Evolutionary conservation across 2,797 vertebrate genomes (phyloP).

Genomic region (Etheostoma nigrum): DNA sequence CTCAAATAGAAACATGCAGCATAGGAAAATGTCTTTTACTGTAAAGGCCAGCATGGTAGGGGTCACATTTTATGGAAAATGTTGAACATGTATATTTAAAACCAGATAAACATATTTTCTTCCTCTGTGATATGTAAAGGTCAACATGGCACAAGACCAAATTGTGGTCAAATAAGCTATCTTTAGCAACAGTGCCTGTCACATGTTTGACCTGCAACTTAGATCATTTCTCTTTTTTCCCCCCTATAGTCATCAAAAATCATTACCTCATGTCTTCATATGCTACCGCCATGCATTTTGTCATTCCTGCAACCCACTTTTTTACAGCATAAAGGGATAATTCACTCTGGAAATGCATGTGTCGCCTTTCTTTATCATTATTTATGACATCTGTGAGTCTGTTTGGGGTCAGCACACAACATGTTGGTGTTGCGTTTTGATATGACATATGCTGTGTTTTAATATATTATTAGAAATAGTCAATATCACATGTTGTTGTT

Average conservation of each 20-base stretch:
- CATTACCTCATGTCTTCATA: constrained; percentile 22
- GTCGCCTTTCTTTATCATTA: background rate
- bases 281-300: background rate
- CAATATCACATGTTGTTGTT: background rate
- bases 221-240: constrained; percentile 47
- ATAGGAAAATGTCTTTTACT: constrained; percentile 29
- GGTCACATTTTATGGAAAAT: constrained; percentile 41
- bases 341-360: background rate
- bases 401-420: background rate
- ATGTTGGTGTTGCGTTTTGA: background rate
- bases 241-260: constrained; percentile 39
- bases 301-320: background rate
- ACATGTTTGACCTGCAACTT: constrained; percentile 56
- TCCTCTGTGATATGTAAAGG: constrained; percentile 31
- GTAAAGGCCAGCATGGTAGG: constrained; percentile 33
- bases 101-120: background rate
- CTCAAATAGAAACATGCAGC: constrained; percentile 28
- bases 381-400: constrained; percentile 7
- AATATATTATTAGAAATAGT: background rate
- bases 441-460: constrained; percentile 10
- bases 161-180: constrained; percentile 46
- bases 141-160: constrained; percentile 31
- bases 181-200: constrained; percentile 48
- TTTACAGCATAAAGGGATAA: background rate
- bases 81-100: constrained; percentile 36